Base-by-base conservation (phyloP, 1,140 invertebrate species). In the Rhopalosiphum padi region DNA sequence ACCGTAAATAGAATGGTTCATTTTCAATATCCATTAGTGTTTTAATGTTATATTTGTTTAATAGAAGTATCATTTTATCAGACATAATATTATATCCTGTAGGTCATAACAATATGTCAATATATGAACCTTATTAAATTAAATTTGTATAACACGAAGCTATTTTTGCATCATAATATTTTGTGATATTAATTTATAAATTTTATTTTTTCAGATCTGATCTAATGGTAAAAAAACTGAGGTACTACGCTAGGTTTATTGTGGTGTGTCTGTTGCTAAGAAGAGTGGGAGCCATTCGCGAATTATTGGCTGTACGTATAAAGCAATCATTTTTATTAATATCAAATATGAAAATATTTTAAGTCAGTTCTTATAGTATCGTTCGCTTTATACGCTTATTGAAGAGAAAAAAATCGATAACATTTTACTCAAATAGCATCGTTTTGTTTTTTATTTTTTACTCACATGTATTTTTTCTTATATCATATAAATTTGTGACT, bases 191-290 rank as follows among this genome's bases (percentile, higher is more conserved):
- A n/a, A 85, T 92, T 35, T 83, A 37, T 93, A 82, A n/a, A 18
- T 77, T 77, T 3, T 94, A 89, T 94, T 94, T 83, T 95, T 95
- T 60, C 94, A 97, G 97, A 95, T 98, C 98, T 94, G 99, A 99
- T 95, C 95, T 99, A 94, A 99, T 99, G 98, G 98, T 99, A 86
- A 99, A 99, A 95, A 99, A 99, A 95, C 96, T 99, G 41, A 96
- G 99, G 90, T 99, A 99, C 95, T 99, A 99, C 95, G 99, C 99
- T 41, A 96, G 99, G 90, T 99, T 99, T 95, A 99, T 99, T 94
- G 98, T 99, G 46, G 99, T 99, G 30, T 99, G 98, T 96, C 96
- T 99, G 94, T 96, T 99, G 94, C 96, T 99, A 87, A 99, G 99
- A 95, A 98, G 98, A 95, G 98, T 99, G 97, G 99, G 99, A 95